A percentile compares a stretch with the other conserved stretches of the same genome.
phyloP scores from a whole-genome alignment of 2,113 vertebrate species.

The Ciconia maguari region DNA sequence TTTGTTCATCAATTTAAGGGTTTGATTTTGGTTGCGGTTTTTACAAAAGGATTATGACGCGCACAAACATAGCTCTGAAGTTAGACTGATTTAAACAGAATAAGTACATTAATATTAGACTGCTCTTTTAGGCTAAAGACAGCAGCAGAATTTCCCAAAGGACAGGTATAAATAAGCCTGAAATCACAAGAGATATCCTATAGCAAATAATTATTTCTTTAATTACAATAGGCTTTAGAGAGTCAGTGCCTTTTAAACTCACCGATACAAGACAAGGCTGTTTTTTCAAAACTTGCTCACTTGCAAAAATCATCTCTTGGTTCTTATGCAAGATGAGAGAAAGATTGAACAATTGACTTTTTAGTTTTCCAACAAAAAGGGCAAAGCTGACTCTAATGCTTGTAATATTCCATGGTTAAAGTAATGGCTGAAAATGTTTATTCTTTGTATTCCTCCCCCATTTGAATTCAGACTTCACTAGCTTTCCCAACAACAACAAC shows the following conservation, averaged over 20 bases:
- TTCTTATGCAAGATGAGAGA: constrained; percentile 86
- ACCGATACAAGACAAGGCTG: constrained; percentile 82
- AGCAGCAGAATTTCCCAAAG: constrained; percentile 30
- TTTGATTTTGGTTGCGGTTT: background rate
- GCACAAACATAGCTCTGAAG: background rate
- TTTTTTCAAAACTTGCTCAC: constrained; percentile 89
- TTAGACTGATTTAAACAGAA: constrained; percentile 48
- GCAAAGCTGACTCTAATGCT: background rate
- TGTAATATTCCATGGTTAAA: background rate
- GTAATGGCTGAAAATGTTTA: background rate
- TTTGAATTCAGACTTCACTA: background rate
- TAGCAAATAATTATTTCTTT: constrained; percentile 47
- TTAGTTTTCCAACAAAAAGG: constrained; percentile 14
- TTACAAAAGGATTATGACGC: background rate
- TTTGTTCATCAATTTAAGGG: background rate
- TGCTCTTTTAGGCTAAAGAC: constrained; percentile 12
- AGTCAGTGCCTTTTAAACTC: constrained; percentile 78
- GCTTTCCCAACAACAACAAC: background rate
- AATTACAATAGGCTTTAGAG: constrained; percentile 9
- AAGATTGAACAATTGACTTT: constrained; percentile 73
- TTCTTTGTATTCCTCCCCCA: background rate
- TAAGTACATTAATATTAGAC: constrained; percentile 11
- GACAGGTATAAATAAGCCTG: constrained; percentile 23
- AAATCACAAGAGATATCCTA: constrained; percentile 39
- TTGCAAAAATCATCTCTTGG: constrained; percentile 90